Percentiles rank a stretch among this genome's conserved stretches.
These are phyloP conservation scores for Tribolium freemani DNA, from an alignment of 2,888 invertebrate genomes.

Conservation along the genomic window DNA sequence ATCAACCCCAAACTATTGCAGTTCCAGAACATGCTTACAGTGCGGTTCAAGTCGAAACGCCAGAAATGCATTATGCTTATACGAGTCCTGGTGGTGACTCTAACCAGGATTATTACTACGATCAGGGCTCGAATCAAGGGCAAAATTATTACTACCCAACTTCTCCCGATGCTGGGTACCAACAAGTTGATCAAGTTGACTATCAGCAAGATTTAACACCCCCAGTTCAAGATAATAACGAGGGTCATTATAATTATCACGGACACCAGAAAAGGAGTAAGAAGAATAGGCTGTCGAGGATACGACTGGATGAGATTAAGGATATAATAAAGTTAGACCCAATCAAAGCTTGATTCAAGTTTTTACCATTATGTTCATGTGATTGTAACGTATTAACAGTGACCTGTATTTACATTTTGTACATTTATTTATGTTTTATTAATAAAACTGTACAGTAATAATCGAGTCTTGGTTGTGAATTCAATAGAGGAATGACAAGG, in stretches of 20 bases:
- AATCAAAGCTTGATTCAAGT: slow-evolving; percentile 10
- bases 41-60: slow-evolving; percentile 48
- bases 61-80: slow-evolving; percentile 45
- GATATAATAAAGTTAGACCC: slow-evolving; percentile 25
- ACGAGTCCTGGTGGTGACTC: slow-evolving; percentile 31
- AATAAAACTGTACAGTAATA: neutral
- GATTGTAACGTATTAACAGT: neutral
- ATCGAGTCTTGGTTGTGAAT: too few species aligned
- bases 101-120: slow-evolving; percentile 32
- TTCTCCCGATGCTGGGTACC: slow-evolving; percentile 1
- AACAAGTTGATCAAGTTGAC: slow-evolving; percentile 27
- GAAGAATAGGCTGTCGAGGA: slow-evolving; percentile 18
- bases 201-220: slow-evolving; percentile 31
- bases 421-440: neutral
- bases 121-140: neutral
- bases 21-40: slow-evolving; percentile 45
- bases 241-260: slow-evolving; percentile 50
- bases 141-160: slow-evolving; percentile 40
- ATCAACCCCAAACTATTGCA: slow-evolving; percentile 40
- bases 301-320: neutral
- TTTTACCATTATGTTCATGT: neutral
- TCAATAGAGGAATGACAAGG: too few species aligned
- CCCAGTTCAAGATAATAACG: slow-evolving; percentile 36
- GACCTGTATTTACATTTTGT: neutral
- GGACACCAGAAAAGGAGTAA: slow-evolving; percentile 46